Percentiles rank a stretch among this genome's conserved stretches.
phyloP scores from a whole-genome alignment of 2,797 vertebrate genomes.

The Percopsis omiscomaycus region DNA sequence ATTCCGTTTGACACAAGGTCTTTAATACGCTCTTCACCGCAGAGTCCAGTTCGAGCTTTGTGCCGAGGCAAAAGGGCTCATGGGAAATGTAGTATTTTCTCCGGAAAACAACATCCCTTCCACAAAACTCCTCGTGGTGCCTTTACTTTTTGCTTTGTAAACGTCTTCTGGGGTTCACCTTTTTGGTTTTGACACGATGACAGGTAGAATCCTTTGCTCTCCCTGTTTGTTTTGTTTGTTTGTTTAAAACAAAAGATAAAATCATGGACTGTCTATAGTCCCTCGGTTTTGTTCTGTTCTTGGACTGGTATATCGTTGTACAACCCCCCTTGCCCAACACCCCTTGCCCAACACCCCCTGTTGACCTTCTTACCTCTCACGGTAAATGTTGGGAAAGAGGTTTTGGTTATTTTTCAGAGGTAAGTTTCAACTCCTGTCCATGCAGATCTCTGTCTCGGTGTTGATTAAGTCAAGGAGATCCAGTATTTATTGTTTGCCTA shows the following conservation, averaged over 20 bases:
- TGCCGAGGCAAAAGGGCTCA: too few relatives aligned
- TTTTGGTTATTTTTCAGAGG: conserved; percentile 42
- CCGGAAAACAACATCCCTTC: too few relatives aligned
- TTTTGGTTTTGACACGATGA: conserved; percentile 1
- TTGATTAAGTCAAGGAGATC: conserved; percentile 27
- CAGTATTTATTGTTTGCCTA: conserved; percentile 19
- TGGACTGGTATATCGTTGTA: too few relatives aligned
- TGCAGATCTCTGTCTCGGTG: conserved; percentile 27
- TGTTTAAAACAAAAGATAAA: too few relatives aligned
- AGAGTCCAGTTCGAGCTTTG: too few relatives aligned
- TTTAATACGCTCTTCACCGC: too few relatives aligned
- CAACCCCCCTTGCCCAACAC: background rate
- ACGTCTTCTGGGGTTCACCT: background rate
- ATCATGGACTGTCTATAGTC: too few relatives aligned
- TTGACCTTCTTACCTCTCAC: conserved; percentile 5
- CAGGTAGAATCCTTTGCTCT: conserved; percentile 1
- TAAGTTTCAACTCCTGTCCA: conserved; percentile 53
- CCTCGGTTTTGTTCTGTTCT: too few relatives aligned
- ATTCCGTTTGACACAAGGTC: too few relatives aligned
- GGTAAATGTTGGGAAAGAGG: conserved; percentile 9
- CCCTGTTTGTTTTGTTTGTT: background rate
- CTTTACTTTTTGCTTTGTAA: background rate
- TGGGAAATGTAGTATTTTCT: too few relatives aligned
- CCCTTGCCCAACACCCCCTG: background rate
- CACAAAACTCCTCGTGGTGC: too few relatives aligned